Evolutionary conservation across 2,113 vertebrate genomes (phyloP).

Genomic region (Poeciliopsis occidentalis): DNA sequence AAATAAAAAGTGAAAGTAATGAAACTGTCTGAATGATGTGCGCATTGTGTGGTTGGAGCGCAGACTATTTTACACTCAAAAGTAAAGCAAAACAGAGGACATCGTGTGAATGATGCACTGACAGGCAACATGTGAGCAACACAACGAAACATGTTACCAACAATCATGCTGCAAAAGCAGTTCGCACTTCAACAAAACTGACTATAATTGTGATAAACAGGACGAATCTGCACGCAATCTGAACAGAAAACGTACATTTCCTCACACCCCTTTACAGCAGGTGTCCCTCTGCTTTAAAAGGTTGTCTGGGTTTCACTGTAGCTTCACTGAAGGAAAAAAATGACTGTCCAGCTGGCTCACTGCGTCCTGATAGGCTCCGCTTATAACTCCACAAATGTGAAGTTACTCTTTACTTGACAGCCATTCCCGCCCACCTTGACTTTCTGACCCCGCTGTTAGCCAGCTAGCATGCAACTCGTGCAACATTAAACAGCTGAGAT

Average conservation of each 20-base stretch:
- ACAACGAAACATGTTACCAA: neutral
- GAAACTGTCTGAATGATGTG: neutral
- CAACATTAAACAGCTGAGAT: neutral
- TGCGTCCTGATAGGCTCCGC: neutral
- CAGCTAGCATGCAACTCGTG: neutral
- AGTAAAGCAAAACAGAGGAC: neutral
- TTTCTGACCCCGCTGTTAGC: neutral
- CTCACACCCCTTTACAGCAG: too few species aligned
- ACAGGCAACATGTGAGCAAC: neutral
- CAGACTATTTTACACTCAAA: neutral
- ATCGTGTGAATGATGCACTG: neutral
- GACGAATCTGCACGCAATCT: too few species aligned
- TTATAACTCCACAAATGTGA: neutral
- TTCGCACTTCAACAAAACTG: too few species aligned
- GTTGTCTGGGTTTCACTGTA: neutral
- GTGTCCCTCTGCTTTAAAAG: neutral
- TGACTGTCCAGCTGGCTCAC: neutral
- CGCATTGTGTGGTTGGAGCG: neutral
- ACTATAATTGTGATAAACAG: too few species aligned
- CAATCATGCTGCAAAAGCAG: too few species aligned
- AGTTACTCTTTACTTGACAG: neutral
- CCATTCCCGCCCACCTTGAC: slow-evolving; percentile 12
- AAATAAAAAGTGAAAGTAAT: neutral
- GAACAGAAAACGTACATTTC: too few species aligned
- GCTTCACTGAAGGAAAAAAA: neutral